phyloP scores from a whole-genome alignment of 2,797 vertebrate genomes.

The Hafferia zeledoni region DNA sequence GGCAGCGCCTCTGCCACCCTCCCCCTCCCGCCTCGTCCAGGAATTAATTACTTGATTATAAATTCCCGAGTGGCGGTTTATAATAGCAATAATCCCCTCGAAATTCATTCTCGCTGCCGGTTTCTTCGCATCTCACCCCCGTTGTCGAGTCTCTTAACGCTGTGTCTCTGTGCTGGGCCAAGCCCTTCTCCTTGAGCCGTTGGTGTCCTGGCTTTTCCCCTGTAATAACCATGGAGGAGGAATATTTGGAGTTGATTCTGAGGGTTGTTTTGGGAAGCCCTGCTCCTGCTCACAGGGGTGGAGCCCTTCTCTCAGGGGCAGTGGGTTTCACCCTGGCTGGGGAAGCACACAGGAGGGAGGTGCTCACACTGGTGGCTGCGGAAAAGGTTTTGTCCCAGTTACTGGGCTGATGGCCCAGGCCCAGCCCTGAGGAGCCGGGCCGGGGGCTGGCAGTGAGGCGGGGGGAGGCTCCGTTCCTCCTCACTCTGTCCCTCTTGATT shows the following conservation, averaged over 20 bases:
- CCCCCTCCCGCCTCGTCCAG: constrained; percentile 54
- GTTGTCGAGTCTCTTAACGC: fast-evolving
- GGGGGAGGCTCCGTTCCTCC: background rate
- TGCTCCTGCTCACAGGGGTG: background rate
- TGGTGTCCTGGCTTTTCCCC: background rate
- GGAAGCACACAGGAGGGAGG: fast-evolving
- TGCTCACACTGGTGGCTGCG: fast-evolving
- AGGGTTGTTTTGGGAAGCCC: background rate
- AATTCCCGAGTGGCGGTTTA: constrained; percentile 53
- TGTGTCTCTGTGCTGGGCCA: fast-evolving
- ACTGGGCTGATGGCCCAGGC: background rate
- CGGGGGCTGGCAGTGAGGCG: background rate
- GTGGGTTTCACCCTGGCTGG: background rate
- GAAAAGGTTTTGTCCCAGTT: background rate
- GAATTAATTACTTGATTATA: constrained; percentile 77
- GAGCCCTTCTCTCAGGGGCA: background rate
- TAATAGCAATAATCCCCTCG: constrained; percentile 67
- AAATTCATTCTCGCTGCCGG: constrained; percentile 34
- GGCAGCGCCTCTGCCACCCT: constrained; percentile 35
- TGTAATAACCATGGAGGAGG: fast-evolving
- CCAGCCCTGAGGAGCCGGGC: background rate
- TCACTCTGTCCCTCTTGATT: constrained; percentile 39
- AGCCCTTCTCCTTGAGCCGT: fast-evolving
- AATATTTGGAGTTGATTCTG: background rate
- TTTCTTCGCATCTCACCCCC: background rate